A percentile compares a stretch with the other conserved stretches of the same genome.
Evolutionary conservation across 2,888 invertebrate species (phyloP).

Genomic region (Halictus ligatus): DNA sequence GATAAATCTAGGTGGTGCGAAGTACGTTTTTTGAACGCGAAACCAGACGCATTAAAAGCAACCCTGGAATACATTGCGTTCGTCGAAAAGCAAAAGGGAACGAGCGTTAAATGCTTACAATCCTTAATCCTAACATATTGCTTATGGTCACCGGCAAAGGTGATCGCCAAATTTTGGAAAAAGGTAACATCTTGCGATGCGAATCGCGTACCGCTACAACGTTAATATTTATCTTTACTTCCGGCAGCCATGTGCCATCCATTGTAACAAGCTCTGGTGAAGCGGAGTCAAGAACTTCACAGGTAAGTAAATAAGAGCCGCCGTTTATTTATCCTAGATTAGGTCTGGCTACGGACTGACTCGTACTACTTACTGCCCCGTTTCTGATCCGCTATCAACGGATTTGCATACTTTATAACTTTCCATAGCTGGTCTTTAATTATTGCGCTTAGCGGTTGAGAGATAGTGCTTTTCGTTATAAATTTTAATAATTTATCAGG

Average conservation of each 20-base stretch:
- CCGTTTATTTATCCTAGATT: constrained; percentile 14
- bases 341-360: neutral
- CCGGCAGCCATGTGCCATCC: constrained; percentile 16
- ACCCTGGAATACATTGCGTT: too few species aligned
- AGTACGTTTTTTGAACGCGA: too few species aligned
- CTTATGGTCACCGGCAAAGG: too few species aligned
- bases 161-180: too few species aligned
- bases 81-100: too few species aligned
- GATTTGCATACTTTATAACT: constrained; percentile 5
- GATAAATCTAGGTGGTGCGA: too few species aligned
- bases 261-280: constrained; percentile 19
- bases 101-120: too few species aligned
- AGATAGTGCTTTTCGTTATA: neutral
- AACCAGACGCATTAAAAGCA: too few species aligned
- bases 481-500: neutral
- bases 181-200: too few species aligned
- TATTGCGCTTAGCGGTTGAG: neutral
- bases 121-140: too few species aligned
- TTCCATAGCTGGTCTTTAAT: neutral
- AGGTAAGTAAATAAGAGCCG: constrained; percentile 11
- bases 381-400: neutral
- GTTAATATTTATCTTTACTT: constrained; percentile 27
- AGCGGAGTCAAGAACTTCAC: constrained; percentile 1
- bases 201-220: too few species aligned
- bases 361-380: neutral